Percentiles rank a stretch among this genome's conserved stretches.
These are phyloP conservation scores for Odontesthes bonariensis DNA, from an alignment of 2,113 vertebrate genomes.

Conservation along the genomic window DNA sequence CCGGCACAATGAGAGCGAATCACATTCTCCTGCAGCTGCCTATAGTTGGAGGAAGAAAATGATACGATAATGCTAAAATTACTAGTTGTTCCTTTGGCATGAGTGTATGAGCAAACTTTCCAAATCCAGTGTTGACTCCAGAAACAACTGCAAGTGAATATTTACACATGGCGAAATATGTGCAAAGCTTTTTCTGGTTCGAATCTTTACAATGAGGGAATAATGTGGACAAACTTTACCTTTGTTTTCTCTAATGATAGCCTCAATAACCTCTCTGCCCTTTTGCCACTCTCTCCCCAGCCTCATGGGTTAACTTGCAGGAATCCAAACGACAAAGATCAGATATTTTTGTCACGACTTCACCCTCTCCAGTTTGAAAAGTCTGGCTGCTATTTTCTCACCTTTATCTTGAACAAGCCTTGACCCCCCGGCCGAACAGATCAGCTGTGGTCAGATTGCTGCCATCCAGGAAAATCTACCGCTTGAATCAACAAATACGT, in stretches of 20 bases:
- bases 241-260: background rate
- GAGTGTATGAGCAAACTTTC: background rate
- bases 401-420: conserved; percentile 2
- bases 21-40: background rate
- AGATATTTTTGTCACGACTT: background rate
- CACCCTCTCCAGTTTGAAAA: background rate
- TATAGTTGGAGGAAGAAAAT: background rate
- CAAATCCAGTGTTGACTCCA: background rate
- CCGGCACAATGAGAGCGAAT: background rate
- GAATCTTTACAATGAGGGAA: background rate
- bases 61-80: background rate
- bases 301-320: background rate
- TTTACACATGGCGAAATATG: background rate
- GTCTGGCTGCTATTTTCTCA: background rate
- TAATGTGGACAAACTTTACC: background rate
- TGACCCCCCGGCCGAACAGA: background rate
- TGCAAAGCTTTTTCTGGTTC: background rate
- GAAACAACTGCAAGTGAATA: background rate
- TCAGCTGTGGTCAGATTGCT: background rate
- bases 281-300: background rate
- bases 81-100: background rate
- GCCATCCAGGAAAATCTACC: background rate
- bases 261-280: background rate
- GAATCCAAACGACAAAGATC: background rate
- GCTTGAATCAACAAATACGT: background rate